These are phyloP conservation scores for Athetis lepigone DNA, from an alignment of 2,888 invertebrate genomes.

Conservation along the genomic window DNA sequence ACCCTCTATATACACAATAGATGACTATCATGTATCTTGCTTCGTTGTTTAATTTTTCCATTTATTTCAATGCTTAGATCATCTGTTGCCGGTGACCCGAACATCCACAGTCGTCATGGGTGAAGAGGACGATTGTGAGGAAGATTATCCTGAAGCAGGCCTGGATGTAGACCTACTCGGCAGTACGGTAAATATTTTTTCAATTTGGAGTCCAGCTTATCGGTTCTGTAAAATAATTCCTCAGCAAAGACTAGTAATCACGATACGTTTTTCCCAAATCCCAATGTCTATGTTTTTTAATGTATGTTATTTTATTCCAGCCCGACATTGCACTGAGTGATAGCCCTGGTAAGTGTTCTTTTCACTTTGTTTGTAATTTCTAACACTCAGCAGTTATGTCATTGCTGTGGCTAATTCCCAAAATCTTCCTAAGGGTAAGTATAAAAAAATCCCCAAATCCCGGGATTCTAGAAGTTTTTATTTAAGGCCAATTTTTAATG, in stretches of 20 bases:
- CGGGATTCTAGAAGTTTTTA: too few species aligned
- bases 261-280: background rate
- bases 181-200: constrained; percentile 49
- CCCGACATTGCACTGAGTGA: constrained; percentile 73
- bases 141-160: constrained; percentile 75
- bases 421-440: too few species aligned
- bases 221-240: too few species aligned
- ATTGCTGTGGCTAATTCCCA: too few species aligned
- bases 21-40: background rate
- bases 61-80: constrained; percentile 83
- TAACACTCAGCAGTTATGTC: too few species aligned
- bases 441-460: too few species aligned
- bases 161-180: constrained; percentile 64
- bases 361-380: background rate
- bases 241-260: too few species aligned
- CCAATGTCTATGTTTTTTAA: background rate
- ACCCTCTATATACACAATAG: too few species aligned
- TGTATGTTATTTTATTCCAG: constrained; percentile 60
- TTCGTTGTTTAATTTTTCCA: background rate
- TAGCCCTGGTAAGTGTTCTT: constrained; percentile 25
- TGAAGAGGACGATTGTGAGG: constrained; percentile 75
- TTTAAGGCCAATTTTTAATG: too few species aligned
- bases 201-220: too few species aligned
- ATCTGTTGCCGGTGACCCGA: constrained; percentile 91
- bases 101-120: constrained; percentile 78